These are phyloP conservation scores for Arvicanthis niloticus DNA, from an alignment of 2,113 vertebrate species.

Conservation along the genomic window DNA sequence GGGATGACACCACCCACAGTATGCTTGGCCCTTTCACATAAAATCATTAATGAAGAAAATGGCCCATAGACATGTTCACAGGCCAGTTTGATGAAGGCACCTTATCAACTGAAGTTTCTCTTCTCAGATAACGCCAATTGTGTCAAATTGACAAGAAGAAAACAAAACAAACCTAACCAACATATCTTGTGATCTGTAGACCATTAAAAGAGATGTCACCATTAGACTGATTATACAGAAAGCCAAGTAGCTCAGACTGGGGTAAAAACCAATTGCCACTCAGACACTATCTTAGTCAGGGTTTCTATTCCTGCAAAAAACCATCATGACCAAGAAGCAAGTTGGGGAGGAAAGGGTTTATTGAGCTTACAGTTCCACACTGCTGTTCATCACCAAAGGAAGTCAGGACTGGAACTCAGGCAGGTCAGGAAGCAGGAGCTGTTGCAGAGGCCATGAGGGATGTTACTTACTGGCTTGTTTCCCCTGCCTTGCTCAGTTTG, in stretches of 20 bases:
- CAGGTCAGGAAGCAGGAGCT: too few relatives aligned
- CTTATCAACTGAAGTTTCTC: not conserved
- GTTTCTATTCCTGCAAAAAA: too few relatives aligned
- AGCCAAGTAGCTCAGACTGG: not conserved
- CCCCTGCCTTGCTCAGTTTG: too few relatives aligned
- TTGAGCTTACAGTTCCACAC: too few relatives aligned
- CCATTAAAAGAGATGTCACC: not conserved
- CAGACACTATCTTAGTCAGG: too few relatives aligned
- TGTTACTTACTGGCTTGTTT: too few relatives aligned
- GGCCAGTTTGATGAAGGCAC: not conserved
- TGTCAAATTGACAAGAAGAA: not conserved
- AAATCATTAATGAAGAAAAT: not conserved
- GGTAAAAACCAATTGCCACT: not conserved
- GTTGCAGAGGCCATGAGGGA: too few relatives aligned
- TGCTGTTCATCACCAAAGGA: too few relatives aligned
- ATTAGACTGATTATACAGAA: not conserved
- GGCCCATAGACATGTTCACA: not conserved
- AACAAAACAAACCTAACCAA: not conserved
- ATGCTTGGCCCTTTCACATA: too few relatives aligned
- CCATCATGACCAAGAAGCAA: too few relatives aligned
- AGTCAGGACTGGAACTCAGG: too few relatives aligned
- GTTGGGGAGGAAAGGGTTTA: too few relatives aligned
- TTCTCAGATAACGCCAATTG: not conserved
- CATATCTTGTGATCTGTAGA: fast-evolving
- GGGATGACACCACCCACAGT: not conserved